phyloP scores from a whole-genome alignment of 2,888 invertebrate species.

The Aphidius colemani region DNA sequence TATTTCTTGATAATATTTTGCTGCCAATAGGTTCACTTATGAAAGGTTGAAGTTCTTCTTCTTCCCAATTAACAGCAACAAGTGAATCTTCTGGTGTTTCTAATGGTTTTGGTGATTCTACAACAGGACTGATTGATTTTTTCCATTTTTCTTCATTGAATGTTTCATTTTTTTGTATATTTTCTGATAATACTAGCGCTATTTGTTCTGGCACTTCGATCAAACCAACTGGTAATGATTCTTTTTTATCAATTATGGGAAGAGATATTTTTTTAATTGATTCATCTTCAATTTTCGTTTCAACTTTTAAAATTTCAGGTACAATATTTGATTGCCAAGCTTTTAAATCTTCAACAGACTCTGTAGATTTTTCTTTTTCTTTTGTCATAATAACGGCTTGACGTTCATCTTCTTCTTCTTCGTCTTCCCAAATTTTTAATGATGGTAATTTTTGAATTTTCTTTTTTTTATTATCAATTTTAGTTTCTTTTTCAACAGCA shows the following conservation, averaged over 20 bases:
- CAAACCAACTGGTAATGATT: background rate
- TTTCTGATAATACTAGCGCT: no score
- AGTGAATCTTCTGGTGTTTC: slow-evolving; percentile 38
- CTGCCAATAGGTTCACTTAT: no score
- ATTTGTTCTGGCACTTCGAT: background rate
- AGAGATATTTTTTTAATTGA: slow-evolving; percentile 5
- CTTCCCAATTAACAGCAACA: slow-evolving; percentile 45
- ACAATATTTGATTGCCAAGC: slow-evolving; percentile 45
- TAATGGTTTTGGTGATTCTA: slow-evolving; percentile 31
- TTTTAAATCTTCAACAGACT: slow-evolving; percentile 18
- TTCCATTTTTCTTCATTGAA: background rate
- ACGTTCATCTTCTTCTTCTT: slow-evolving; percentile 55
- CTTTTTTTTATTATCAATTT: slow-evolving; percentile 40
- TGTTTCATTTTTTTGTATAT: no score
- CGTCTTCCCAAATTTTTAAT: slow-evolving; percentile 56
- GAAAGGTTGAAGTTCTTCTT: slow-evolving; percentile 33
- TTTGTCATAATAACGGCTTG: slow-evolving; percentile 40
- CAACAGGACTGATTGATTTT: slow-evolving; percentile 5
- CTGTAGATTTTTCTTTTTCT: background rate
- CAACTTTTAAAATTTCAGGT: slow-evolving; percentile 20
- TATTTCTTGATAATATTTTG: no score
- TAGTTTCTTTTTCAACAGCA: slow-evolving; percentile 45
- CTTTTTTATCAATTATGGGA: no score
- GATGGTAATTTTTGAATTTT: slow-evolving; percentile 44
- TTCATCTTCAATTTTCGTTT: slow-evolving; percentile 2